Conservation (phyloP, 2,888 invertebrate species). For the Heliconius ethilla region DNA sequence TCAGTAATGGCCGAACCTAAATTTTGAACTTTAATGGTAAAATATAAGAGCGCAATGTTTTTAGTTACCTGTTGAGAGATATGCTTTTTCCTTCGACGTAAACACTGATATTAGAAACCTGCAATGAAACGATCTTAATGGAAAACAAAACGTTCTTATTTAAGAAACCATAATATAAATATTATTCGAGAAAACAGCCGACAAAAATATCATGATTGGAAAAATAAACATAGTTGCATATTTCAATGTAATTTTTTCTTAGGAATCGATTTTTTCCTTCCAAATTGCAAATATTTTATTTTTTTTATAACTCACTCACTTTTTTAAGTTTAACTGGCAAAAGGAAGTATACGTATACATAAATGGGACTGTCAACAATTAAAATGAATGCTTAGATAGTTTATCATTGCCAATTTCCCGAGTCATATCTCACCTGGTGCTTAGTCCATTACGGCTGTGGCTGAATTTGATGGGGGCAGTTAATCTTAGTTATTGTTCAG, state of each 20-base stretch:
- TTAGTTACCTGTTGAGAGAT: constrained; percentile 14
- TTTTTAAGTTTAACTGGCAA: background rate
- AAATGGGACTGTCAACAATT: constrained; percentile 13
- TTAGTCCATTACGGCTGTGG: constrained; percentile 20
- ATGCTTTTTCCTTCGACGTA: constrained; percentile 32
- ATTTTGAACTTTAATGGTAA: background rate
- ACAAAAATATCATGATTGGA: constrained; percentile 34
- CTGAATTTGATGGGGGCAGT: constrained; percentile 24
- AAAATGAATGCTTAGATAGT: constrained; percentile 10
- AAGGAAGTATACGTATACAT: background rate
- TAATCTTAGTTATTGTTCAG: constrained; percentile 25
- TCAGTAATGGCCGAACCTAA: background rate
- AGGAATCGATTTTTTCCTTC: background rate
- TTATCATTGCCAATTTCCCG: constrained; percentile 16
- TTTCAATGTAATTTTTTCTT: constrained; percentile 11
- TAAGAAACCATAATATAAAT: constrained; percentile 39
- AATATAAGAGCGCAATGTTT: background rate
- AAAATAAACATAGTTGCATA: constrained; percentile 26
- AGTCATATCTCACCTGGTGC: constrained; percentile 27
- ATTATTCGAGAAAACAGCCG: constrained; percentile 35
- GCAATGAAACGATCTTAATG: constrained; percentile 32
- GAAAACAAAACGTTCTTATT: constrained; percentile 42
- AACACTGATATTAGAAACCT: constrained; percentile 29
- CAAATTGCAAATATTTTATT: background rate
- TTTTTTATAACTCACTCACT: background rate